phyloP scores from a whole-genome alignment of 1,140 invertebrate genomes.

The Stegodyphus dumicola region DNA sequence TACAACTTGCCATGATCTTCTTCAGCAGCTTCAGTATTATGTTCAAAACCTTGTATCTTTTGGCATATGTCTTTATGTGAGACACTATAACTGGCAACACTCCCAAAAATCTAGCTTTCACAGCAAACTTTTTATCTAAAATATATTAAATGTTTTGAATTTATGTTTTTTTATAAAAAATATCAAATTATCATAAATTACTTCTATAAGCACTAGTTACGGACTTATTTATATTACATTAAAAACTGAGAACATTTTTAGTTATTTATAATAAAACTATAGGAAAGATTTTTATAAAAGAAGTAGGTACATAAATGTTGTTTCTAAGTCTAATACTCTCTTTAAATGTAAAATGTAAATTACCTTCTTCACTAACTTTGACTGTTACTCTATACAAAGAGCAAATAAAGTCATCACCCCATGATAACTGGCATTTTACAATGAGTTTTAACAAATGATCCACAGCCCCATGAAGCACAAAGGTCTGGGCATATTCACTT shows the following conservation, averaged over 20 bases:
- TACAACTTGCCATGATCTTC: constrained; percentile 53
- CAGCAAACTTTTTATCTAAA: constrained; percentile 58
- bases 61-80: constrained; percentile 38
- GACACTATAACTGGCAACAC: constrained; percentile 46
- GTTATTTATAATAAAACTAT: too few relatives aligned
- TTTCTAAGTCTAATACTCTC: too few relatives aligned
- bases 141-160: background rate
- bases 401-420: constrained; percentile 49
- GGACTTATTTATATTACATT: too few relatives aligned
- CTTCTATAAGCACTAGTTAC: too few relatives aligned
- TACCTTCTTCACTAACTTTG: constrained; percentile 55
- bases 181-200: too few relatives aligned
- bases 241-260: too few relatives aligned
- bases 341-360: background rate
- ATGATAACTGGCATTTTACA: constrained; percentile 49
- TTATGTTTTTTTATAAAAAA: too few relatives aligned
- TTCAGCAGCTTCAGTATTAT: constrained; percentile 47
- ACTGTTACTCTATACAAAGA: constrained; percentile 44
- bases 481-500: constrained; percentile 37
- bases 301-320: too few relatives aligned
- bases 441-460: constrained; percentile 52
- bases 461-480: constrained; percentile 36
- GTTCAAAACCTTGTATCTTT: constrained; percentile 46
- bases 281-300: too few relatives aligned
- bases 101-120: constrained; percentile 54